Base-by-base conservation (phyloP, 1,140 invertebrate species). In the Ostrea edulis region DNA sequence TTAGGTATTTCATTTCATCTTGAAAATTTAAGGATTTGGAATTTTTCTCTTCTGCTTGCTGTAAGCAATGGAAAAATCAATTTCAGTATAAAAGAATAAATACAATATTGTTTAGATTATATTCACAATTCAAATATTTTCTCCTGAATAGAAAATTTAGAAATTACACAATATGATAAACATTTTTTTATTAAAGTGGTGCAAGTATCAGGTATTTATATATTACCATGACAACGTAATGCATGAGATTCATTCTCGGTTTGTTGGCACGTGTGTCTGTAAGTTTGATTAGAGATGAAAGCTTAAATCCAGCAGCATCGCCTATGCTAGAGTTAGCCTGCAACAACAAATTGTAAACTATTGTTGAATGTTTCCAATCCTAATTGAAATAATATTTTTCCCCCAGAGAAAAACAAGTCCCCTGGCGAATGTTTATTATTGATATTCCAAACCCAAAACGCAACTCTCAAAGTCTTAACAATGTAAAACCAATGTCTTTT, bases 261-360 rank as follows among this genome's bases (percentile, higher is more conserved):
- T 99, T 99, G 94, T 99, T 99, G 0, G 98, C 98, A 82, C 98
- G 96, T 85, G 99, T 99, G 94, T 99, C 98, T 0, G 98, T 97
- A 55, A 99, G 95, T 94, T 99, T 99, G 93, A 99, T 97, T 44
- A 99, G 95, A 0, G 98, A 99, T 14, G 97, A 97, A 17, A 99
- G 96, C 95, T 98, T 98, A 11, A 99, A 98, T 9, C 98, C 98
- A 14, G 98, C 98, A 2, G 98, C 98, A 94, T 99, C 98, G n/a
- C 98, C 98, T 22, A 98, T 77, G 68, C 68, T 98, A 95, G 99
- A 99, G 7, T 98, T 98, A 88, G 98, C 98, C 97, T 98, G 92
- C 20, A 95, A 86, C 35, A 87, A 71, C 90, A 87, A 71, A 89
- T 85, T 52, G 22, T 14, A 68, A 54, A 35, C 29, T 53, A 55